Evolutionary conservation across 2,113 vertebrate genomes (phyloP).

Genomic region (Jaculus jaculus): DNA sequence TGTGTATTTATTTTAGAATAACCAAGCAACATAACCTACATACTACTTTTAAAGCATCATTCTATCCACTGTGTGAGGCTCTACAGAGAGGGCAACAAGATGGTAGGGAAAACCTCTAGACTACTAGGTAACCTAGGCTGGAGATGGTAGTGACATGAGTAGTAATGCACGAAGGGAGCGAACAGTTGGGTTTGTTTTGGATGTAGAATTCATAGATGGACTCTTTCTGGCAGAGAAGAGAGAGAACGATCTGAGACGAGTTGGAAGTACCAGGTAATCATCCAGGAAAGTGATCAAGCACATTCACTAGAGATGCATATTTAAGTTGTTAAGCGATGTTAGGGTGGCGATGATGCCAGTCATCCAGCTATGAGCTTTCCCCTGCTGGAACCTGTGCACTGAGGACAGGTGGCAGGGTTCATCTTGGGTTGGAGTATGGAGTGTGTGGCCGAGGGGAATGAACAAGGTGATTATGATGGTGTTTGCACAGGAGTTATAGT

Average conservation of each 20-base stretch:
- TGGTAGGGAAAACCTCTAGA: neutral
- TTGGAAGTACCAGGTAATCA: neutral
- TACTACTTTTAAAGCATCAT: neutral
- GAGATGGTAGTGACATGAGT: neutral
- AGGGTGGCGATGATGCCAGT: neutral
- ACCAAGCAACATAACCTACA: neutral
- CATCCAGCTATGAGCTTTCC: conserved; percentile 21
- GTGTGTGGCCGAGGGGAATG: neutral
- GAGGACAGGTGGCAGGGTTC: conserved; percentile 28
- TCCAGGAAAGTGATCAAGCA: neutral
- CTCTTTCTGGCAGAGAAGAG: neutral
- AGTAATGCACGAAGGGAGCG: neutral
- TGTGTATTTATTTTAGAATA: neutral
- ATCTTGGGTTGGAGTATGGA: conserved; percentile 1
- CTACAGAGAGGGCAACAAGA: neutral
- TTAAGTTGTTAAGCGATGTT: conserved; percentile 38
- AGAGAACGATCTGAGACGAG: neutral
- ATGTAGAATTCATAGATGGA: neutral
- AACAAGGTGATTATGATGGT: neutral
- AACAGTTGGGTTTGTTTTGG: neutral
- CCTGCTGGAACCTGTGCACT: neutral
- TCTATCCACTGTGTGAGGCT: neutral
- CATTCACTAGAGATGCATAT: neutral
- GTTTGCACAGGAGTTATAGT: neutral
- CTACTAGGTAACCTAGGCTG: neutral